A percentile compares a stretch with the other conserved stretches of the same genome.
Evolutionary conservation across 2,888 invertebrate species (phyloP).

Genomic region (Nephrotoma appendiculata): DNA sequence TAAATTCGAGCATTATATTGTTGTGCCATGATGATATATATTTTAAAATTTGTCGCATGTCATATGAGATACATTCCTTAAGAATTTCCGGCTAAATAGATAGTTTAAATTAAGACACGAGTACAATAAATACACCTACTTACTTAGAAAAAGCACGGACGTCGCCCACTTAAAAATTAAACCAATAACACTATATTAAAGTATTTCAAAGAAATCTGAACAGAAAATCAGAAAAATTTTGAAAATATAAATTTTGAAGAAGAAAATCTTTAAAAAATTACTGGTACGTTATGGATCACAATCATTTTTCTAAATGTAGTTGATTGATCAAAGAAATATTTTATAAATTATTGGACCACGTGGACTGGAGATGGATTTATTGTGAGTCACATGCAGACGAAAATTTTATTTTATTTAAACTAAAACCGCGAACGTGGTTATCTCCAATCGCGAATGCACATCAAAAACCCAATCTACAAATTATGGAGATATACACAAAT

Average conservation of each 20-base stretch:
- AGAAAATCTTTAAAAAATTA: not conserved
- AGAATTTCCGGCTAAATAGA: not conserved
- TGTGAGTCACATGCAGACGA: not conserved
- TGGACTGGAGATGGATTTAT: not conserved
- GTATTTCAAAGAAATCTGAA: not conserved
- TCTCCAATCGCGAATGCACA: too few relatives aligned
- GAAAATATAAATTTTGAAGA: not conserved
- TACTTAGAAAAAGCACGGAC: not conserved
- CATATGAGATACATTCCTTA: not conserved
- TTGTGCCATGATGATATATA: not conserved
- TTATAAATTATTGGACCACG: not conserved
- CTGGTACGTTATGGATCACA: not conserved
- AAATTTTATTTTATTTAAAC: not conserved
- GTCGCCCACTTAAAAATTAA: not conserved
- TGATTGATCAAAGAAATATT: not conserved
- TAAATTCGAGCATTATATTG: not conserved
- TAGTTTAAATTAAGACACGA: not conserved
- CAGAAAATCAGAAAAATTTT: not conserved
- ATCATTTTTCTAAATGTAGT: not conserved
- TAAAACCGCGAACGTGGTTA: not conserved
- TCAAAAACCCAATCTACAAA: too few relatives aligned
- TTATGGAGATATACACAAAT: too few relatives aligned
- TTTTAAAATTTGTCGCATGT: not conserved
- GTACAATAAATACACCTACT: not conserved
- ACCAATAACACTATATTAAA: not conserved